Percentiles rank a stretch among this genome's conserved stretches.
phyloP scores from a whole-genome alignment of 1,140 invertebrate species.

The Tetragnatha versicolor region DNA sequence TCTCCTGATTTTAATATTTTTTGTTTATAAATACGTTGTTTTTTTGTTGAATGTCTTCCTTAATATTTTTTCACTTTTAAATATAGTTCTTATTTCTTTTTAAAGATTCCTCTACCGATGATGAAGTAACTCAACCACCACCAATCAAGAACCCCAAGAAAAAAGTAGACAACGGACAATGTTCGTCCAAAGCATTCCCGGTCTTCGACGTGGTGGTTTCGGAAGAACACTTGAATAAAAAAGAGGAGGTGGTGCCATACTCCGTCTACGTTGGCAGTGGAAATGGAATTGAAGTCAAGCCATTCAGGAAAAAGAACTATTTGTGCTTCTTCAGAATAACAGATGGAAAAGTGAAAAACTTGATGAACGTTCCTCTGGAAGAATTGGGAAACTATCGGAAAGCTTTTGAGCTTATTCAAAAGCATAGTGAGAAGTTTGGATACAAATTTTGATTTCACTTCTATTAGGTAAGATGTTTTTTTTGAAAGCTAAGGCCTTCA shows the following conservation, averaged over 20 bases:
- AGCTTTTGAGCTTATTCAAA: neutral
- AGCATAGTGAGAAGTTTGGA: neutral
- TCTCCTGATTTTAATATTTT: too few relatives aligned
- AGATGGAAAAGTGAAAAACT: neutral
- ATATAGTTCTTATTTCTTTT: neutral
- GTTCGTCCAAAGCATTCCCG: too few relatives aligned
- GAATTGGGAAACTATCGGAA: neutral
- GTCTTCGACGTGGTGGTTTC: neutral
- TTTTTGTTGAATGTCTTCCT: neutral
- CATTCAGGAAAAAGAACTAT: neutral
- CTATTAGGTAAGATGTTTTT: neutral
- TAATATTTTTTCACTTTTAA: neutral
- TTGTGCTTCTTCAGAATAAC: neutral
- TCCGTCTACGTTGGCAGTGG: neutral
- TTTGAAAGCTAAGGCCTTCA: neutral
- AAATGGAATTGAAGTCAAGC: neutral
- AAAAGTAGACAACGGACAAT: too few relatives aligned
- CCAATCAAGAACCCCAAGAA: too few relatives aligned
- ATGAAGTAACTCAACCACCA: neutral
- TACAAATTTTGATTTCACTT: neutral
- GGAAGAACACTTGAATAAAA: neutral
- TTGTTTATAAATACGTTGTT: too few relatives aligned
- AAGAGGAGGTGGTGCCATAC: neutral
- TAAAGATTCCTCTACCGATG: neutral
- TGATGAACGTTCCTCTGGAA: neutral